Evolutionary conservation across 2,797 vertebrate species (phyloP), one percentile per base, ranked within the genome.

Genomic region (Avahi laniger): DNA sequence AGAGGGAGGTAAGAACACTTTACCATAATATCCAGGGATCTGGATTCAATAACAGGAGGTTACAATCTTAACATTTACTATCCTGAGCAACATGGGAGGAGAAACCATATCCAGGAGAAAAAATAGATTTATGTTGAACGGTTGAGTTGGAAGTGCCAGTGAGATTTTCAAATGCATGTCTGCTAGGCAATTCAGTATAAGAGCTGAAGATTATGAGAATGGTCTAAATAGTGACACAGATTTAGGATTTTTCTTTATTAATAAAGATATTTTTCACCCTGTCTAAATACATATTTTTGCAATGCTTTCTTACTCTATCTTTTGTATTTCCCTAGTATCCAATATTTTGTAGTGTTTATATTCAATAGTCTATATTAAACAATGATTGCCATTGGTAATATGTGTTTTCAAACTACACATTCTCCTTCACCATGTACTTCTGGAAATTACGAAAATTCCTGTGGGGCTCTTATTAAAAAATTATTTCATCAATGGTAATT

Each of bases 401-500:
- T 24, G 48, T 90, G 35, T 93, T 96, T 93, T 92, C 70, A 94
- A 89, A 61, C 11, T 73, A 52, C 10, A 46, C 6, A 52, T 69
- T 96, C 50, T 94, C 28, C 13, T 28, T 35, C 2, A n/a, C 8
- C 11, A 26, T 67, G 28, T 13, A 79, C 57, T 96, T 95, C 17
- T 91, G 30, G n/a, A 87, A 69, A 59, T 57, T 70, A 26, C 30
- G 67, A 43, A 72, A 72, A 70, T 93, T 75, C 30, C 83, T 52
- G 13, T 67, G 24, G 67, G 72, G 4, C 48, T 70, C 28, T 93
- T 91, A 28, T 46, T 94, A 54, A 89, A 33, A 85, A 94, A 22
- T 80, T 89, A 94, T 84, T 96, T 79, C 26, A 79, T 48, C 33
- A 59, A 63, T 83, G 57, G 79, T 91, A 86, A 94, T 50, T 95